Evolutionary conservation across 2,888 invertebrate genomes (phyloP), one percentile per base, ranked within the genome.

Genomic region (Ischnura elegans): DNA sequence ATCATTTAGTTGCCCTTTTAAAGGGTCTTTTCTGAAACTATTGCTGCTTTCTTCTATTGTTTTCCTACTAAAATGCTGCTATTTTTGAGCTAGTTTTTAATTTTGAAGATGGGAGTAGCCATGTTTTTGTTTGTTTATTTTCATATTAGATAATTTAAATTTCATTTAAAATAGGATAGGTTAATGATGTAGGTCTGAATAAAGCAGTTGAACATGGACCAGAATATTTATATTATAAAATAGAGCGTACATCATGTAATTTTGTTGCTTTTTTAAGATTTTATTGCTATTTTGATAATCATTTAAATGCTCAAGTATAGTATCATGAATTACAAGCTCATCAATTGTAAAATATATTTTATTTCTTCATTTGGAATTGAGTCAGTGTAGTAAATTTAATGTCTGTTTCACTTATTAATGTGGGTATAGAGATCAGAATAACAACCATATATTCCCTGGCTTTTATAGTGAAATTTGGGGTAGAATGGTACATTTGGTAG

Each of bases 11-110:
- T 97, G 97, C 97, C 97, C 97, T 95, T 76, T 76, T 95, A 96
- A 97, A 97, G 97, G 97, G 97, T 97, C 97, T 97, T 97, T 97
- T 97, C 97, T 97, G 97, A 97, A 97, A 97, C 97, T 96, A 96
- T 96, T 96, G 96, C 96, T 96, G 96, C 95, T 96, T 95, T 94
- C 94, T 94, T 94, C 93, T 94, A 93, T 94, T 93, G 87, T 93
- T 93, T 94, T 94, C 94, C 93, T 93, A 93, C 90, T 94, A 93
- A 93, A 87, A 93, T 93, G 76, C 94, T 94, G 86, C 93, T 93
- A 29, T 93, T 94, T 93, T 87, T 93, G 94, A 94, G 93, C 94
- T 94, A 93, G 29, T 93, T 86, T 61, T 87, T 93, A 43, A 93
- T 86, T 87, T 93, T 93, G 46, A 46, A 43, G 47, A 45, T 93